A percentile compares a stretch with the other conserved stretches of the same genome.
Conservation (phyloP, 1,140 invertebrate species). For the Apis dorsata region DNA sequence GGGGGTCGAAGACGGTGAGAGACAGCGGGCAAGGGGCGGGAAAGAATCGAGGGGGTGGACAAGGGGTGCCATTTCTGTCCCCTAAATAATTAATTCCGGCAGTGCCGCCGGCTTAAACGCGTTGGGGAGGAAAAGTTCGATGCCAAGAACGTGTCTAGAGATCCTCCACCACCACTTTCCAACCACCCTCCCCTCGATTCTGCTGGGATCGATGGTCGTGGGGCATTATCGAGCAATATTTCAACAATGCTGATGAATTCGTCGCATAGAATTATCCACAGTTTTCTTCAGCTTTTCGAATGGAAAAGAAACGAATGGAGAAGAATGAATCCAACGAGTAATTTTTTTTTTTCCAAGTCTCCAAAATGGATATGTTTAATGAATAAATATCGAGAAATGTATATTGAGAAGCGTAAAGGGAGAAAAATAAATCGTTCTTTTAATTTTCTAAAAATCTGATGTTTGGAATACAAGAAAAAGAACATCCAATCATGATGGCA, state of each 20-base stretch:
- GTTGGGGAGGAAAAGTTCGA: slow-evolving; percentile 61
- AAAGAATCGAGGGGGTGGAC: slow-evolving; percentile 63
- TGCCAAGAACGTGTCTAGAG: slow-evolving; percentile 62
- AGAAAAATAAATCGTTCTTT: too few species aligned
- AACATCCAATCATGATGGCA: too few species aligned
- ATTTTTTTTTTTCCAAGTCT: too few species aligned
- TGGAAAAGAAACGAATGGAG: too few species aligned
- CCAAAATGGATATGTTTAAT: too few species aligned
- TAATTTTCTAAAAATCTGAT: too few species aligned
- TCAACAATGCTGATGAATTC: slow-evolving; percentile 21
- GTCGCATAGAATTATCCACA: neutral
- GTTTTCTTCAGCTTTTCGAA: neutral
- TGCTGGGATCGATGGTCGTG: slow-evolving; percentile 55
- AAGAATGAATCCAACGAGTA: too few species aligned
- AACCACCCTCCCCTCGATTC: neutral
- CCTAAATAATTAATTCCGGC: slow-evolving; percentile 80
- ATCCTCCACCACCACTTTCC: slow-evolving; percentile 45
- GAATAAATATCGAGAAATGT: too few species aligned
- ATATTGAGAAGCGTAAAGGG: too few species aligned
- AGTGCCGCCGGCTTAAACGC: slow-evolving; percentile 76
- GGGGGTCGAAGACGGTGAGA: slow-evolving; percentile 44
- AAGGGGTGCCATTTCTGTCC: slow-evolving; percentile 77
- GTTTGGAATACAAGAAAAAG: neutral
- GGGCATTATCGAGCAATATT: slow-evolving; percentile 42
- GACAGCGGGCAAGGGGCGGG: slow-evolving; percentile 47